Evolutionary conservation across 2,888 invertebrate genomes (phyloP), one percentile per base, ranked within the genome.

Genomic region (Macrosiphum euphorbiae): DNA sequence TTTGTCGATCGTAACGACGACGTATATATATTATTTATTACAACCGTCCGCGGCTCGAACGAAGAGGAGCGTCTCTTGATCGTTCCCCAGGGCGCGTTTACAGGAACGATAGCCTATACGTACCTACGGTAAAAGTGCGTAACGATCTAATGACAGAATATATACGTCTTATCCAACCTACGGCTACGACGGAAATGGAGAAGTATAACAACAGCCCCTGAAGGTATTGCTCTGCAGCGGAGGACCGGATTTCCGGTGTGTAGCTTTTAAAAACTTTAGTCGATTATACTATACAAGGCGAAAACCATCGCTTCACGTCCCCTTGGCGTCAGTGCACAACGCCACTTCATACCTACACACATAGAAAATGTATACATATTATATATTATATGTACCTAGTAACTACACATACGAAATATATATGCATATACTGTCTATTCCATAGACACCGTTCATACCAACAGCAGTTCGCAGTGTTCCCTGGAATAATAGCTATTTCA

Each of bases 31-130:
- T 88, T 88, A 88, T 88, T 78, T 90, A 90, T 67, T 61, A 67
- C 26, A 11, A 35, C 67, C 67, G 35, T 67, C 50, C 24, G 47
- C 28, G 26, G 55, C 35, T 50, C 1, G 41, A 47, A 24, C 44
- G 44, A 78, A 67, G 44, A 61, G 28, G 41, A 89, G n/a, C n/a
- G 41, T 61, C 67, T 26, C 41, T 88, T 52, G 84, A 93, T 93
- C 89, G 93, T 89, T 89, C 93, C 85, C 93, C 85, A 47, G 93
- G 89, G 93, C 28, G 93, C 89, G 85, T 93, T 93, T 93, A 93
- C 89, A 26, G 16, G 55, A 13, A n/a, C 26, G 89, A 8, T n/a
- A 4, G 52, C 78, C 3, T 61, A n/a, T 61, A n/a, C 35, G 8
- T 78, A 78, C 35, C n/a, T 10, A 16, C 47, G 55, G 44, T 44